Conservation (phyloP, 2,888 invertebrate genomes). For the Ichneumoninae sp. region DNA sequence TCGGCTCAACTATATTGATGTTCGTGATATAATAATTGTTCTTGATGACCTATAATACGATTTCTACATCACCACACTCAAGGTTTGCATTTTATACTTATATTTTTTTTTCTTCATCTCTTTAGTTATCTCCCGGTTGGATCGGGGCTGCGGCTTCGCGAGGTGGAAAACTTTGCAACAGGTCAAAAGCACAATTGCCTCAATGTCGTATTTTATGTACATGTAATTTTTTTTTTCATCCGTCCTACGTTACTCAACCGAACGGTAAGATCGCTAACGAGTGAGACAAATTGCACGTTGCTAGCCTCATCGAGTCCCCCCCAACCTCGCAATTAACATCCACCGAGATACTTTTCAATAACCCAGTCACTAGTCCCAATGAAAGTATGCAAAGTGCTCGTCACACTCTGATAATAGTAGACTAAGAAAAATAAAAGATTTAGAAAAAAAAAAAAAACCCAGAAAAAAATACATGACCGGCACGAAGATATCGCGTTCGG, state of each 20-base stretch:
- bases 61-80: not conserved
- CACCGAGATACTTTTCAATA: not conserved
- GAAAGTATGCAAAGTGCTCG: slow-evolving; percentile 18
- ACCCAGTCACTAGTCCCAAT: not conserved
- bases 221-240: not conserved
- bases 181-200: not conserved
- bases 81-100: not conserved
- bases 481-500: slow-evolving; percentile 35
- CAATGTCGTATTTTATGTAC: not conserved
- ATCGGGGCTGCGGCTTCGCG: not conserved
- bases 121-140: too few relatives aligned
- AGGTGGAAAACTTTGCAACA: not conserved
- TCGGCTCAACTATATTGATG: not conserved
- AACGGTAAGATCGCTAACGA: slow-evolving; percentile 5
- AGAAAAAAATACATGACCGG: not conserved
- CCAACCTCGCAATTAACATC: not conserved
- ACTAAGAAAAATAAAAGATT: slow-evolving; percentile 31
- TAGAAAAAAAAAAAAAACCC: slow-evolving; percentile 21
- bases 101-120: not conserved
- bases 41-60: not conserved
- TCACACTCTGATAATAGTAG: slow-evolving; percentile 62
- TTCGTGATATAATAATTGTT: not conserved
- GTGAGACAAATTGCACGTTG: slow-evolving; percentile 4
- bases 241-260: not conserved
- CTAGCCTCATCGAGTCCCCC: not conserved